A percentile compares a stretch with the other conserved stretches of the same genome.
phyloP scores from a whole-genome alignment of 2,113 vertebrate genomes.

The Loxodonta africana region DNA sequence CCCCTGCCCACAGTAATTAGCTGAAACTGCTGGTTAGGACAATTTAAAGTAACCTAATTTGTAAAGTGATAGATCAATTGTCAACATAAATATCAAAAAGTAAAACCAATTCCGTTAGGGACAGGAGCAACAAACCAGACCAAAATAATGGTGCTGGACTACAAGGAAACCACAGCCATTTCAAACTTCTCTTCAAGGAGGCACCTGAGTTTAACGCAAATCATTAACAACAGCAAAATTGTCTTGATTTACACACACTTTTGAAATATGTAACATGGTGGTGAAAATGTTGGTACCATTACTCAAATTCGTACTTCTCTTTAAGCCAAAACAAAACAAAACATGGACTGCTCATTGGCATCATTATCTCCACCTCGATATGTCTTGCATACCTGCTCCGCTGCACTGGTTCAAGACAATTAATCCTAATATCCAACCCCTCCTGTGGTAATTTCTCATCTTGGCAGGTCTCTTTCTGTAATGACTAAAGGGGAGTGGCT shows the following conservation, averaged over 20 bases:
- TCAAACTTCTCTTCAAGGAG: constrained; percentile 48
- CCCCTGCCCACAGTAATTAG: constrained; percentile 72
- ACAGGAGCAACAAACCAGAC: constrained; percentile 36
- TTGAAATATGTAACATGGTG: constrained; percentile 79
- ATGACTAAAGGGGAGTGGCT: constrained; percentile 95
- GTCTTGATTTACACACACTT: constrained; percentile 83
- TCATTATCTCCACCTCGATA: constrained; percentile 94
- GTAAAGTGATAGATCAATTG: constrained; percentile 83
- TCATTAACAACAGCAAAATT: constrained; percentile 70
- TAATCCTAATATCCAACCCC: constrained; percentile 99
- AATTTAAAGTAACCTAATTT: constrained; percentile 68
- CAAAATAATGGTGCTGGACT: constrained; percentile 33
- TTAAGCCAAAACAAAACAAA: constrained; percentile 86
- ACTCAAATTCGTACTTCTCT: constrained; percentile 87
- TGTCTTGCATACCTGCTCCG: constrained; percentile 94
- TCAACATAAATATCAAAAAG: constrained; percentile 78
- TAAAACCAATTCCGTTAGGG: constrained; percentile 79
- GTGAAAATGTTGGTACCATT: constrained; percentile 86
- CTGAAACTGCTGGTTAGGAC: constrained; percentile 64
- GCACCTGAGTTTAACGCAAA: constrained; percentile 68
- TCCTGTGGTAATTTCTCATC: constrained; percentile 97
- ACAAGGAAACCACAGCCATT: neutral
- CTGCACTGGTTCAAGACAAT: constrained; percentile 97
- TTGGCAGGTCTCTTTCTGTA: constrained; percentile 97
- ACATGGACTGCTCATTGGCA: constrained; percentile 87